Conservation (phyloP, 2,888 invertebrate genomes). For the Pyrrhopygopsis socrates region DNA sequence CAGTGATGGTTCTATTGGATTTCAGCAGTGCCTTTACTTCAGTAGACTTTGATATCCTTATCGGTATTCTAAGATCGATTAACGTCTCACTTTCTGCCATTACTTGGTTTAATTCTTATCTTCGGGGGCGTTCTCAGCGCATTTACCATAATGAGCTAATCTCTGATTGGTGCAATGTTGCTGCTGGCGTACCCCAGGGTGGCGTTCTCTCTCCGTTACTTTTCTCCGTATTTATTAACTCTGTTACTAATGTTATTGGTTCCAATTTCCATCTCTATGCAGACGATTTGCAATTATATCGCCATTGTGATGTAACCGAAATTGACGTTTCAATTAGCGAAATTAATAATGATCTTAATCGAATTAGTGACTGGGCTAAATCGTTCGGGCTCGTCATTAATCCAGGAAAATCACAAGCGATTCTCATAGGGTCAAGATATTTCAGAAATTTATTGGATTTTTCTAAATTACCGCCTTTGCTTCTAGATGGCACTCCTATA, state of each 20-base stretch:
- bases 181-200: slow-evolving; percentile 8
- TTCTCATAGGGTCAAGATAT: background rate
- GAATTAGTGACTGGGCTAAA: slow-evolving; percentile 4
- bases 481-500: background rate
- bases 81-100: slow-evolving; percentile 9
- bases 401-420: slow-evolving; percentile 2
- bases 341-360: background rate
- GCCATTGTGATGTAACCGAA: background rate
- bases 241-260: background rate
- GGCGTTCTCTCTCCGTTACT: slow-evolving; percentile 28
- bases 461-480: background rate
- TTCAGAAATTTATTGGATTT: background rate
- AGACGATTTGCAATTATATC: background rate
- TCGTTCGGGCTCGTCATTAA: background rate
- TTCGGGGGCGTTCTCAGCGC: background rate
- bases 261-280: background rate
- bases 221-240: slow-evolving; percentile 23
- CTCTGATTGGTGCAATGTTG: background rate
- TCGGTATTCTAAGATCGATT: slow-evolving; percentile 1
- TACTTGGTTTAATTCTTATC: background rate
- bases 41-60: slow-evolving; percentile 26
- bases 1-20: slow-evolving; percentile 18
- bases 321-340: too few species aligned
- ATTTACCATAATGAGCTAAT: background rate
- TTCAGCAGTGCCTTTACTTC: background rate